Percentiles rank a stretch among this genome's conserved stretches.
These are phyloP conservation scores for Chauna torquata DNA, from an alignment of 2,113 vertebrate species.

Conservation along the genomic window DNA sequence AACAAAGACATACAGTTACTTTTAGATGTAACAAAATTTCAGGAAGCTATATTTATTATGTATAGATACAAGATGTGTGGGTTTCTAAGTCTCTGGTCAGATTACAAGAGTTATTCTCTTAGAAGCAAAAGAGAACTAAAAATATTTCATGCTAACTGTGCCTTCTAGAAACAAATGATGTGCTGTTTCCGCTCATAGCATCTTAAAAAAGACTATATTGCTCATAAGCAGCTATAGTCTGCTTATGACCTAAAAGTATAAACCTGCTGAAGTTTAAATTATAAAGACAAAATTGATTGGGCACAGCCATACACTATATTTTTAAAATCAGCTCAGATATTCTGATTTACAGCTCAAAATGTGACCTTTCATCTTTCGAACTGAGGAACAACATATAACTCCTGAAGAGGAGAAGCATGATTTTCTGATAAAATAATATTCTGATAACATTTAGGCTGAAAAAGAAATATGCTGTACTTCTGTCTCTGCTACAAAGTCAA, in stretches of 20 bases:
- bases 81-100: not conserved
- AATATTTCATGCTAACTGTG: not conserved
- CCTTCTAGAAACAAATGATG: not conserved
- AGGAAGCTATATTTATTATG: not conserved
- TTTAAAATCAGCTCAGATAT: not conserved
- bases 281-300: not conserved
- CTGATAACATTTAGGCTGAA: not conserved
- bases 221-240: not conserved
- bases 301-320: not conserved
- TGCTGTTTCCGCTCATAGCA: not conserved
- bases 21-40: not conserved
- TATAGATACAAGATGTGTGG: not conserved
- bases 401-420: not conserved
- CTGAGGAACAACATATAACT: not conserved
- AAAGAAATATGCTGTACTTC: not conserved
- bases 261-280: not conserved
- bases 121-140: not conserved
- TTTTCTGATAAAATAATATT: slow-evolving; percentile 26
- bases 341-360: not conserved
- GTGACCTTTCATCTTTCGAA: not conserved
- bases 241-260: not conserved
- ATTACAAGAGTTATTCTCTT: not conserved
- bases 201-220: not conserved
- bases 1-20: not conserved
- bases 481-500: not conserved